Evolutionary conservation across 2,113 vertebrate genomes (phyloP).

Genomic region (Festucalex cinctus): DNA sequence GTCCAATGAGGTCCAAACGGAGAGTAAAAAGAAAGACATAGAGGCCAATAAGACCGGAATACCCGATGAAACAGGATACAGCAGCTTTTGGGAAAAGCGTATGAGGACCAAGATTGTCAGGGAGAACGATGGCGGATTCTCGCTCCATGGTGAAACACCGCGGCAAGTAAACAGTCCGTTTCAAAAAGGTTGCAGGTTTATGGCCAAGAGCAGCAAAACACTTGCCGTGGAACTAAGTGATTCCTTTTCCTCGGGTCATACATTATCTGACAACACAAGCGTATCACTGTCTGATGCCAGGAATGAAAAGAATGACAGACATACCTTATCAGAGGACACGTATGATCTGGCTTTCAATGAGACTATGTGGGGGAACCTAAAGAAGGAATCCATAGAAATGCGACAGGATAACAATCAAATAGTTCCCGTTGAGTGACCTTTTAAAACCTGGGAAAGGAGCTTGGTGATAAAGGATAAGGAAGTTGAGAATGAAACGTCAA

Average conservation of each 20-base stretch:
- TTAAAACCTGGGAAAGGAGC: neutral
- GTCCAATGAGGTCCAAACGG: slow-evolving; percentile 7
- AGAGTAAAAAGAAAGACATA: neutral
- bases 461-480: neutral
- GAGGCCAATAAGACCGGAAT: neutral
- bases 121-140: neutral
- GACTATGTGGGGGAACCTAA: neutral
- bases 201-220: neutral
- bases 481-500: too few species aligned
- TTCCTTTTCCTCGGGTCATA: neutral
- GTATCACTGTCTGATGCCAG: neutral
- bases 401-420: neutral
- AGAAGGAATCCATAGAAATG: neutral
- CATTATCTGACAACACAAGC: neutral
- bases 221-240: neutral
- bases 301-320: neutral
- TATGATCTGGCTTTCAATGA: neutral
- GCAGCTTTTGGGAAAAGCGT: neutral
- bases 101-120: neutral
- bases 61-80: neutral
- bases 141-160: neutral
- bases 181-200: neutral
- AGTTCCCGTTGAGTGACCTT: neutral
- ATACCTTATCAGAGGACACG: neutral
- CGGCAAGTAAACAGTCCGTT: neutral